phyloP scores from a whole-genome alignment of 2,888 invertebrate species.

The Dicyrtomina minuta region DNA sequence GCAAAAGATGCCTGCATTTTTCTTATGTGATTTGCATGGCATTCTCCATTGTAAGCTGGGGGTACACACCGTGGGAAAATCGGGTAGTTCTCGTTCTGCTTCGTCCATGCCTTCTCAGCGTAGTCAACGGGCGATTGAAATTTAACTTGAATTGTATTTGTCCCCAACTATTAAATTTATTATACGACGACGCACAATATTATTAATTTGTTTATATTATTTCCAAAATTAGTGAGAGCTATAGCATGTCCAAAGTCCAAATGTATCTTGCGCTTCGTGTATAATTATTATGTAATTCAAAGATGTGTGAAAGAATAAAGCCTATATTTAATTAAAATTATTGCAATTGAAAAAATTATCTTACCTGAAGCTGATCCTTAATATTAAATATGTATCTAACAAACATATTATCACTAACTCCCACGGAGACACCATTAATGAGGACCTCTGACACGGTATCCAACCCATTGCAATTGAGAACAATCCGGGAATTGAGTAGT shows the following conservation, averaged over 20 bases:
- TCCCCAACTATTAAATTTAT: too few species aligned
- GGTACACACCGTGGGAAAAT: constrained; percentile 77
- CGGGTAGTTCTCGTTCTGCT: constrained; percentile 57
- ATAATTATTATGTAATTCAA: too few species aligned
- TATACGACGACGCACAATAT: too few species aligned
- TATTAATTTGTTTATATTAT: background rate
- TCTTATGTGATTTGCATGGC: constrained; percentile 85
- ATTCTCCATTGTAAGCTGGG: constrained; percentile 80
- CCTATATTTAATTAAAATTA: too few species aligned
- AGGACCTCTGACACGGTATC: constrained; percentile 59
- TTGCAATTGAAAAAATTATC: too few species aligned
- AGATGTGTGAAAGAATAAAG: too few species aligned
- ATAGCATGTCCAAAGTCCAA: background rate
- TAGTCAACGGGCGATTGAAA: constrained; percentile 65
- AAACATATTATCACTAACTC: constrained; percentile 59
- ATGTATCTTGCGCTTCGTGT: too few species aligned
- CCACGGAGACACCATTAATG: constrained; percentile 58
- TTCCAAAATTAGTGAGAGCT: too few species aligned
- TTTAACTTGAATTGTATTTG: background rate
- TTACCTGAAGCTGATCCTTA: too few species aligned
- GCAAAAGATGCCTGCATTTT: constrained; percentile 93
- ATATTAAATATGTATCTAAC: constrained; percentile 58
- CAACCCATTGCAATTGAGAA: constrained; percentile 59
- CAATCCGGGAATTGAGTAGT: constrained; percentile 42
- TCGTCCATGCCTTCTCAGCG: constrained; percentile 59